phyloP scores from a whole-genome alignment of 2,888 invertebrate genomes.

The Nudaria mundana region DNA sequence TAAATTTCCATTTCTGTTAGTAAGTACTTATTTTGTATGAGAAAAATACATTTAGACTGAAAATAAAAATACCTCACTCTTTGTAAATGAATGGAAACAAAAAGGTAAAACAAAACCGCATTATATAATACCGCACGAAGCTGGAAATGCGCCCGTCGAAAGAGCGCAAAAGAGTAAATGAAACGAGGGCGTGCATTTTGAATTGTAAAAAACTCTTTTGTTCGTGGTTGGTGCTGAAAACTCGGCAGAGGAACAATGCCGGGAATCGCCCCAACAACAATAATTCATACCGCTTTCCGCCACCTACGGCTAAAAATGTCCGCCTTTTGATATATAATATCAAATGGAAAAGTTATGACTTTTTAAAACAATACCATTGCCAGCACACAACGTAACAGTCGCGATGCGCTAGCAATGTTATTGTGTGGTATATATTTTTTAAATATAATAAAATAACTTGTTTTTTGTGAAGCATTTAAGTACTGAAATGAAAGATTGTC shows the following conservation, averaged over 20 bases:
- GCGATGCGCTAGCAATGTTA: too few species aligned
- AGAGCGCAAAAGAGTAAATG: slow-evolving; percentile 79
- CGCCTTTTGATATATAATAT: slow-evolving; percentile 77
- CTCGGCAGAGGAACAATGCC: slow-evolving; percentile 72
- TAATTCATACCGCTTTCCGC: slow-evolving; percentile 80
- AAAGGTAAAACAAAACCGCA: slow-evolving; percentile 67
- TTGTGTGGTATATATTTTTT: too few species aligned
- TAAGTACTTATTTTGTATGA: too few species aligned
- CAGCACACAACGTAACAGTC: too few species aligned
- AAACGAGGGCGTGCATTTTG: slow-evolving; percentile 78
- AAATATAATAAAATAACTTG: too few species aligned
- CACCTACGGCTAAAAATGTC: slow-evolving; percentile 81
- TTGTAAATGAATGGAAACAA: slow-evolving; percentile 44
- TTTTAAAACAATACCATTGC: slow-evolving; percentile 76
- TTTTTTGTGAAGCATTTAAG: too few species aligned
- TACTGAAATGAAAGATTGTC: too few species aligned
- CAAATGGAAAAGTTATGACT: slow-evolving; percentile 76
- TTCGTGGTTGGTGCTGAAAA: slow-evolving; percentile 65
- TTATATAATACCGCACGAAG: slow-evolving; percentile 74
- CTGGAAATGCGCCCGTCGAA: slow-evolving; percentile 75
- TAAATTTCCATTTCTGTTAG: too few species aligned
- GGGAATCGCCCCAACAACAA: slow-evolving; percentile 77
- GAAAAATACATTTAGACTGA: slow-evolving; percentile 24
- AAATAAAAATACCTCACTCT: slow-evolving; percentile 39
- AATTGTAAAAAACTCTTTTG: slow-evolving; percentile 78